phyloP scores from a whole-genome alignment of 2,888 invertebrate genomes.

The Pandemis cinnamomeana region DNA sequence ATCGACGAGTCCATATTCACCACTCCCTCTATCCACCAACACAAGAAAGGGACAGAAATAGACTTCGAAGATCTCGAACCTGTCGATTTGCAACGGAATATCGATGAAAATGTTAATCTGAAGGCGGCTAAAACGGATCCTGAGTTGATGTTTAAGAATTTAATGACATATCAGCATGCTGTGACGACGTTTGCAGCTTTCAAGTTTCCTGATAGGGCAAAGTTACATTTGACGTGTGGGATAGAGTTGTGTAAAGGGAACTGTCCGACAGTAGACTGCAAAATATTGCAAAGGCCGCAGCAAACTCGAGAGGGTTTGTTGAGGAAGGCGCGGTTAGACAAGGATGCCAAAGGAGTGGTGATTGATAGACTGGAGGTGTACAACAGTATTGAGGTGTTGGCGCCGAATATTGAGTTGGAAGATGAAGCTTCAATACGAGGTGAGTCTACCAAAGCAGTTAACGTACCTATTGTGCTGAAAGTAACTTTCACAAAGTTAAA shows the following conservation, averaged over 20 bases:
- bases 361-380: conserved; percentile 89
- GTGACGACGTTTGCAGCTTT: conserved; percentile 90
- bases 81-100: conserved; percentile 63
- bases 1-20: conserved; percentile 88
- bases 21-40: conserved; percentile 76
- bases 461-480: too few species aligned
- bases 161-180: conserved; percentile 82
- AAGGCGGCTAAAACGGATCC: conserved; percentile 68
- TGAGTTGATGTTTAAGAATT: conserved; percentile 72
- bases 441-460: not conserved
- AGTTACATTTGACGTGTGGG: conserved; percentile 90
- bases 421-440: conserved; percentile 83
- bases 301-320: conserved; percentile 76
- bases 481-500: too few species aligned
- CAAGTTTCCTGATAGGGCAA: conserved; percentile 92
- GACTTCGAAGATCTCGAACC: conserved; percentile 72
- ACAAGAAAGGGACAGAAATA: conserved; percentile 70
- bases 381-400: conserved; percentile 91
- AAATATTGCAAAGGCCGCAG: conserved; percentile 72
- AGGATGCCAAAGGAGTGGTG: conserved; percentile 83
- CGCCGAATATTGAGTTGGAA: conserved; percentile 90
- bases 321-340: conserved; percentile 77
- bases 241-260: conserved; percentile 90
- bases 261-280: conserved; percentile 87
- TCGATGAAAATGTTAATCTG: conserved; percentile 62